A percentile compares a stretch with the other conserved stretches of the same genome.
Conservation (phyloP, 1,140 invertebrate species). For the Drosophila tropicalis region DNA sequence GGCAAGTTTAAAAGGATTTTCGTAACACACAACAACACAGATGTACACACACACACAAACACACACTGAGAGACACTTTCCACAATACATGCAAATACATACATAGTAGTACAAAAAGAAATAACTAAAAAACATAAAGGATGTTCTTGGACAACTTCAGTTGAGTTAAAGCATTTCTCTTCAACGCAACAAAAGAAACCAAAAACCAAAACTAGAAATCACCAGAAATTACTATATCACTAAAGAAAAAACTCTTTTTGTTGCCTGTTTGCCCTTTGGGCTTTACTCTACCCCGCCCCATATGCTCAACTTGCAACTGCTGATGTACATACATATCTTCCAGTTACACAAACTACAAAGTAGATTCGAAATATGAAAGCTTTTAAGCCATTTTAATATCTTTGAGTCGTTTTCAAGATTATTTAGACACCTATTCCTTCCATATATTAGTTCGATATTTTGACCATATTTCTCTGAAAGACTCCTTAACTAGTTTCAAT, state of each 20-base stretch:
- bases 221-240: slow-evolving; percentile 36
- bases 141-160: slow-evolving; percentile 58
- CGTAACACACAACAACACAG: slow-evolving; percentile 29
- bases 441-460: too few species aligned
- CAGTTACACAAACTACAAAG: too few species aligned
- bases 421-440: too few species aligned
- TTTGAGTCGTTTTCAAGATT: too few species aligned
- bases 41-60: slow-evolving; percentile 5
- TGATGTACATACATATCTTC: background rate
- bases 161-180: slow-evolving; percentile 76
- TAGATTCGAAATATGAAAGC: too few species aligned
- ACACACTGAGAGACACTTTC: slow-evolving; percentile 47
- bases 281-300: too few species aligned
- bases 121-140: slow-evolving; percentile 36
- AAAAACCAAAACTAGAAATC: background rate
- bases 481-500: too few species aligned
- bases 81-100: slow-evolving; percentile 29
- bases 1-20: slow-evolving; percentile 64
- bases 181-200: slow-evolving; percentile 17
- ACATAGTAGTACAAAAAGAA: slow-evolving; percentile 25
- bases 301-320: background rate
- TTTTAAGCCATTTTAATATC: too few species aligned
- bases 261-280: background rate
- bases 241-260: slow-evolving; percentile 12
- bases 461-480: too few species aligned